Conservation (phyloP, 2,888 invertebrate species). For the Tetanocera ferruginea region DNA sequence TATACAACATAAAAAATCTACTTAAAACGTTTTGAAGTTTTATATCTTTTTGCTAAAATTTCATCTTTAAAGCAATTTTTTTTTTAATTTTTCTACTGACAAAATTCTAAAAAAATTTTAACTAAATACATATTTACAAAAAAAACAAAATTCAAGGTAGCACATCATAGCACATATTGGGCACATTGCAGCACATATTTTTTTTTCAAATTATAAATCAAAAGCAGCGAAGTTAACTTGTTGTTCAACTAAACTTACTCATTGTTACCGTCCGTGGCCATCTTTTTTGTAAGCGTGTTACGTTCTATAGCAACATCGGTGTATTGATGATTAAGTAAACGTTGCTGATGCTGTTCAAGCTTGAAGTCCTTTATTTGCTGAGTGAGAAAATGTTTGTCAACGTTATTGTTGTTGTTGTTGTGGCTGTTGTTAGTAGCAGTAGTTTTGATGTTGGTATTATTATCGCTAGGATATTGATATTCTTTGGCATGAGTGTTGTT, state of each 20-base stretch:
- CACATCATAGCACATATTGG: no score
- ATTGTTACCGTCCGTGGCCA: constrained; percentile 57
- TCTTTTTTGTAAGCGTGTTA: constrained; percentile 48
- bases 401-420: background rate
- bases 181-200: no score
- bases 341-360: constrained; percentile 47
- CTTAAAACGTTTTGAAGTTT: no score
- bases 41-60: no score
- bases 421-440: constrained; percentile 12
- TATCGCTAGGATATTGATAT: background rate
- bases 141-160: no score
- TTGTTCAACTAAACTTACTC: constrained; percentile 58
- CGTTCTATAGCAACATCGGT: constrained; percentile 56
- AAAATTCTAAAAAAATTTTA: no score
- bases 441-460: constrained; percentile 6
- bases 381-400: background rate
- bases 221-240: background rate
- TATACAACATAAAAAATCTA: no score
- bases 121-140: no score
- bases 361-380: constrained; percentile 38
- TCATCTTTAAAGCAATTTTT: no score
- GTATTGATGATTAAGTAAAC: constrained; percentile 51
- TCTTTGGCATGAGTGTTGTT: background rate
- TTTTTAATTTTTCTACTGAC: no score
- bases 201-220: background rate